A percentile compares a stretch with the other conserved stretches of the same genome.
phyloP scores from a whole-genome alignment of 2,797 vertebrate genomes.

The Dromococcyx pavoninus region DNA sequence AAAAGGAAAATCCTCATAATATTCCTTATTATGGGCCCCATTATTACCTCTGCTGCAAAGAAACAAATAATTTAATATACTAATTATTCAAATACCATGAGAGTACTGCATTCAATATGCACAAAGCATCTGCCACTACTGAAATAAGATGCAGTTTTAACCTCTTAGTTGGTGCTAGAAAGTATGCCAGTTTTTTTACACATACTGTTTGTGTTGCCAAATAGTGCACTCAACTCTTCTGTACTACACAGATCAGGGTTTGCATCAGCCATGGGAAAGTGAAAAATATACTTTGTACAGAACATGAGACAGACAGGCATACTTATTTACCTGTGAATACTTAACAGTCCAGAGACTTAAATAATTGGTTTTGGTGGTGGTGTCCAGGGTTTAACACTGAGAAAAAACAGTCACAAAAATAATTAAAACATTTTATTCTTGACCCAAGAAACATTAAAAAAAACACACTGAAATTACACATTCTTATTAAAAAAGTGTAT shows the following conservation, averaged over 20 bases:
- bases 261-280: neutral
- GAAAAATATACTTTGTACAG: neutral
- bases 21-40: neutral
- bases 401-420: neutral
- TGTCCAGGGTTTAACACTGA: neutral
- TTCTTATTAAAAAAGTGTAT: neutral
- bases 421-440: neutral
- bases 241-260: fast-evolving
- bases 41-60: neutral
- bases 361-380: neutral
- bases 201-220: neutral
- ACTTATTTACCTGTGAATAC: neutral
- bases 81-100: neutral
- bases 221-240: neutral
- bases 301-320: neutral
- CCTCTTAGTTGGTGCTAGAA: neutral
- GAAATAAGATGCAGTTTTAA: neutral
- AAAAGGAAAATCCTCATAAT: neutral
- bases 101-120: neutral
- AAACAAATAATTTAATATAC: neutral
- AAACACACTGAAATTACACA: neutral
- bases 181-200: neutral
- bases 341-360: neutral
- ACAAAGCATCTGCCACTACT: neutral
- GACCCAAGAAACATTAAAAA: neutral